Evolutionary conservation across 2,888 invertebrate species (phyloP).

Genomic region (Drosophila fulvimacula): DNA sequence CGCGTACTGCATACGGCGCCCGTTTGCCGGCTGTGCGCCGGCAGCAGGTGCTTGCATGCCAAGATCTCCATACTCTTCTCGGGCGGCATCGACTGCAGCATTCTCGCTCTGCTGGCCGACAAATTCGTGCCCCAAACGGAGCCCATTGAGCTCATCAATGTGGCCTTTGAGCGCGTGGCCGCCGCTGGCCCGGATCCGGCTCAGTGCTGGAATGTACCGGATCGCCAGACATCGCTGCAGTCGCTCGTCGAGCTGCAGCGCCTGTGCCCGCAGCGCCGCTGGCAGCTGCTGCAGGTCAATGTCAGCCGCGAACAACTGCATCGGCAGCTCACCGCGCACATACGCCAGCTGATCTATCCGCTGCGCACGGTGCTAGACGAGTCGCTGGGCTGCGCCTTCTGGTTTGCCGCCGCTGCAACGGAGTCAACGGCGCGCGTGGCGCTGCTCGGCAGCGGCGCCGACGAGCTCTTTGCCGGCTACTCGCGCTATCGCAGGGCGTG

Average conservation of each 20-base stretch:
- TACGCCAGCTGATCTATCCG: conserved; percentile 93
- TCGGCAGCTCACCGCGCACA: conserved; percentile 86
- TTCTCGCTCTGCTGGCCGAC: conserved; percentile 92
- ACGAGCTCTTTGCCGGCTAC: conserved; percentile 98
- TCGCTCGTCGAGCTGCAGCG: conserved; percentile 89
- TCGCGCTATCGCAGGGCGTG: conserved; percentile 92
- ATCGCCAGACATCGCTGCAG: conserved; percentile 91
- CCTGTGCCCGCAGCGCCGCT: conserved; percentile 88
- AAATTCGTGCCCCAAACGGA: conserved; percentile 88
- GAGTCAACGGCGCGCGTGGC: conserved; percentile 63
- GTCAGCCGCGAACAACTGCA: conserved; percentile 89
- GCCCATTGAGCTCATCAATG: conserved; percentile 96
- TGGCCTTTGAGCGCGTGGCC: conserved; percentile 89
- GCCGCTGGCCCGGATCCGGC: background rate
- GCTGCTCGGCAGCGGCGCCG: conserved; percentile 97
- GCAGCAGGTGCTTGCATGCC: conserved; percentile 86
- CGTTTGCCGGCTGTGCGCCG: conserved; percentile 41
- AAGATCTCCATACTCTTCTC: conserved; percentile 95
- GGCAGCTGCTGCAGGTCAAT: conserved; percentile 94
- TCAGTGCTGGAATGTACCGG: conserved; percentile 89
- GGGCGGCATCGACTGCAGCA: conserved; percentile 98
- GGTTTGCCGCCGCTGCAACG: conserved; percentile 93
- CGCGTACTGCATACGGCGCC: conserved; percentile 60
- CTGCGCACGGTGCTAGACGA: conserved; percentile 96
- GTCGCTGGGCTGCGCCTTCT: conserved; percentile 97